Conservation (phyloP, 2,797 vertebrate species). For the Centropyge bicolor region DNA sequence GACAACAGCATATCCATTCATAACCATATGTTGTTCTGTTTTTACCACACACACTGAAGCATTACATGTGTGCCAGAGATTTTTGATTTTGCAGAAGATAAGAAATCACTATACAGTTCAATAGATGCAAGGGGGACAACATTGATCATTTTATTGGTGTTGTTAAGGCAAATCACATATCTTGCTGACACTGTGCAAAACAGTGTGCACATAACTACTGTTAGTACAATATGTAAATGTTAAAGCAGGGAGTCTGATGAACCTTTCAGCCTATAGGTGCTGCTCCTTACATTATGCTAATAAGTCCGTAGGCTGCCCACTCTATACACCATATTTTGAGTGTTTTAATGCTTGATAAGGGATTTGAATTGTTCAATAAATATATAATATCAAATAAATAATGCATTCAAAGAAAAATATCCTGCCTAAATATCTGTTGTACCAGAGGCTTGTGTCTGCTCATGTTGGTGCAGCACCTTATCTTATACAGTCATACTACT, state of each 20-base stretch:
- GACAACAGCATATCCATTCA: not conserved
- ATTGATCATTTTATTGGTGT: not conserved
- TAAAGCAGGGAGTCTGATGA: too few species aligned
- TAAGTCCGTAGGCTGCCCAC: not conserved
- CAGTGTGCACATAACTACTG: not conserved
- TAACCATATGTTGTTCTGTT: not conserved
- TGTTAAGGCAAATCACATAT: constrained; percentile 4
- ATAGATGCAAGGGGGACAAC: not conserved
- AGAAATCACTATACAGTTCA: not conserved
- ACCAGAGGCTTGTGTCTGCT: not conserved
- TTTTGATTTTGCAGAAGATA: not conserved
- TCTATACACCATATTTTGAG: not conserved
- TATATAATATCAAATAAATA: constrained; percentile 28
- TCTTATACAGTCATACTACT: not conserved
- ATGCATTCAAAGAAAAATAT: not conserved
- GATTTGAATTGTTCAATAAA: constrained; percentile 19
- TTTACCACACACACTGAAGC: not conserved
- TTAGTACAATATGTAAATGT: too few species aligned
- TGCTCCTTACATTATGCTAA: not conserved
- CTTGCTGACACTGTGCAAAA: not conserved
- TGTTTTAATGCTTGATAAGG: not conserved
- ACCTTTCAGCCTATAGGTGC: too few species aligned
- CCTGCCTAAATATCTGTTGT: not conserved
- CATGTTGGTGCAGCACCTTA: not conserved
- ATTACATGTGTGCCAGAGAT: not conserved